Conservation (phyloP, 2,797 vertebrate genomes). For the Gobio occitaniae region DNA sequence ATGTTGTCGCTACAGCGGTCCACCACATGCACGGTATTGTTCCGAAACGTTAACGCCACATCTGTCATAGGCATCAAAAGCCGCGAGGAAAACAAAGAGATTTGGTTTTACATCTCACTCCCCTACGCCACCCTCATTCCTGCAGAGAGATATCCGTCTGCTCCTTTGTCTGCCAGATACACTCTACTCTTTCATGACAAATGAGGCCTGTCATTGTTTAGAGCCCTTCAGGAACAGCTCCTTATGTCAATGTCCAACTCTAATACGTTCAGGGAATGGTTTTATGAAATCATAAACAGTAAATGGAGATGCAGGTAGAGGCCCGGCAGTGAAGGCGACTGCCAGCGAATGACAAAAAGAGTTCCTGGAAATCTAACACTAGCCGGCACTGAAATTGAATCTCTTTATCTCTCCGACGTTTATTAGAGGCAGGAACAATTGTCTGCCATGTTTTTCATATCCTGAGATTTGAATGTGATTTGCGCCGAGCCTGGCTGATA, state of each 20-base stretch:
- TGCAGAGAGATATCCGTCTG: slow-evolving; percentile 44
- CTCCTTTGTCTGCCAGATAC: slow-evolving; percentile 35
- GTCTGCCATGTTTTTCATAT: slow-evolving; percentile 51
- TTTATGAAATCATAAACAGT: slow-evolving; percentile 55
- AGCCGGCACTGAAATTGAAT: slow-evolving; percentile 47
- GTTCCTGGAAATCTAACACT: slow-evolving; percentile 55
- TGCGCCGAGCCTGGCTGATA: slow-evolving; percentile 34
- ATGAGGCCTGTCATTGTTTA: slow-evolving; percentile 46
- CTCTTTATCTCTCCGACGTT: slow-evolving; percentile 41
- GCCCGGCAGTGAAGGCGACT: slow-evolving; percentile 19
- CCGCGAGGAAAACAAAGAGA: slow-evolving; percentile 31
- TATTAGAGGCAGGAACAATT: slow-evolving; percentile 46
- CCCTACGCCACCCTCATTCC: slow-evolving; percentile 27
- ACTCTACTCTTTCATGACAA: slow-evolving; percentile 45
- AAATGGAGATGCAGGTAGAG: slow-evolving; percentile 54
- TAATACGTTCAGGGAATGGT: slow-evolving; percentile 51
- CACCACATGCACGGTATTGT: background rate
- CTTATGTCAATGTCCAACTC: slow-evolving; percentile 55
- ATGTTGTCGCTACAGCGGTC: slow-evolving; percentile 2
- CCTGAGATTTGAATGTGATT: slow-evolving; percentile 43
- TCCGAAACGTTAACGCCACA: slow-evolving; percentile 26
- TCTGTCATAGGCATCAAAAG: slow-evolving; percentile 43
- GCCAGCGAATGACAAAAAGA: slow-evolving; percentile 46
- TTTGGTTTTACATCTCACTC: slow-evolving; percentile 45
- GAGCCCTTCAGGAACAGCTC: slow-evolving; percentile 49